These are phyloP conservation scores for Globodera rostochiensis DNA, from an alignment of 1,140 invertebrate species.

Conservation along the genomic window DNA sequence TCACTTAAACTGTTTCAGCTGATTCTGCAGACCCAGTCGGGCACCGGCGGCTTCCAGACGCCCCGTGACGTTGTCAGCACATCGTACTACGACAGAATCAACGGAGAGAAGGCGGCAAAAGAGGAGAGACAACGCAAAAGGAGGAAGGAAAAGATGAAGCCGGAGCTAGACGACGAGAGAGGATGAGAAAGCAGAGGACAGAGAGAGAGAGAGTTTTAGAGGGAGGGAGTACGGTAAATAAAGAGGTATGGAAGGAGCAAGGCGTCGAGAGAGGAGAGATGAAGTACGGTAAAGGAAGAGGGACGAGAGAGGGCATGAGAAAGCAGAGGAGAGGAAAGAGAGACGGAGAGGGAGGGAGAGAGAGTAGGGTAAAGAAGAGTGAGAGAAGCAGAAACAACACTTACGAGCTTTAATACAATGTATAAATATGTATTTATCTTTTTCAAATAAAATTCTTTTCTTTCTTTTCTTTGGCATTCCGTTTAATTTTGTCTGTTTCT, in stretches of 20 bases:
- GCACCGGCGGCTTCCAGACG: conserved; percentile 45
- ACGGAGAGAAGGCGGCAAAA: background rate
- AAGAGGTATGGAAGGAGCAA: background rate
- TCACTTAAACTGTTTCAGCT: conserved; percentile 29
- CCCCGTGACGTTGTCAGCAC: conserved; percentile 43
- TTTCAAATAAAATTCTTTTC: background rate
- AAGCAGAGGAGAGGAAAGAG: background rate
- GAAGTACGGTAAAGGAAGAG: background rate
- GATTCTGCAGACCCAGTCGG: conserved; percentile 41
- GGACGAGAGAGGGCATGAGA: background rate
- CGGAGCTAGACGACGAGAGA: background rate
- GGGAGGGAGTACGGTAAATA: background rate
- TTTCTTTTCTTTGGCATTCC: background rate
- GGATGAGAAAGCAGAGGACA: conserved; percentile 1
- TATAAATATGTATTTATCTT: background rate
- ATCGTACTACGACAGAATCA: conserved; percentile 42
- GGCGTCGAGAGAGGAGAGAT: background rate
- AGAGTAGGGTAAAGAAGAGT: background rate
- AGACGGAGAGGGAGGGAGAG: background rate
- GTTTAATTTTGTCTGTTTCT: background rate
- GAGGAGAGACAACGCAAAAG: conserved; percentile 11
- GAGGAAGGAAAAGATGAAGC: background rate
- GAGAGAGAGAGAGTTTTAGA: background rate
- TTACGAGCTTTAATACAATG: background rate
- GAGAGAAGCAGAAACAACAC: background rate